Percentiles rank a stretch among this genome's conserved stretches.
Conservation (phyloP, 2,113 vertebrate species). For the Capreolus pygargus region DNA sequence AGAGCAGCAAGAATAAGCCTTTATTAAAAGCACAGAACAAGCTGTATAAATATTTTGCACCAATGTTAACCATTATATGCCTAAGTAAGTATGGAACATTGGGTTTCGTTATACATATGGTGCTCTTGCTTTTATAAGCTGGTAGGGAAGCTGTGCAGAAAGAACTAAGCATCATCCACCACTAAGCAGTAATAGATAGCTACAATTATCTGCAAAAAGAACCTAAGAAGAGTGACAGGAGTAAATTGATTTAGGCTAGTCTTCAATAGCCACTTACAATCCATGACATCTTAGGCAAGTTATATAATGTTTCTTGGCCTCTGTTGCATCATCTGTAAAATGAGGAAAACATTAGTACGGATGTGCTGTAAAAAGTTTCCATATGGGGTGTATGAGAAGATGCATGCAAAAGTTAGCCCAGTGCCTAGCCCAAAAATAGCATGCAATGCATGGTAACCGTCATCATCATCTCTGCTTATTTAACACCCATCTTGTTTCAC, state of each 20-base stretch:
- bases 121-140: not conserved
- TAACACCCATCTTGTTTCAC: not conserved
- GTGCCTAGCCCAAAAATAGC: not conserved
- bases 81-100: not conserved
- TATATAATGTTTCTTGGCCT: not conserved
- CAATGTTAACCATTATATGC: not conserved
- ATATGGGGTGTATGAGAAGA: not conserved
- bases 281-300: not conserved
- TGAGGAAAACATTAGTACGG: not conserved
- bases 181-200: not conserved
- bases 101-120: not conserved
- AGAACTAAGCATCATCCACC: not conserved
- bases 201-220: not conserved
- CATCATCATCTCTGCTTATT: not conserved
- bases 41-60: not conserved
- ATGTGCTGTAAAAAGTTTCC: not conserved
- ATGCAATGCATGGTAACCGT: accelerated
- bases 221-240: not conserved
- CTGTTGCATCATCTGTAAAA: not conserved
- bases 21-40: not conserved
- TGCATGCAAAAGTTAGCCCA: not conserved
- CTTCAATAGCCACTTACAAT: not conserved
- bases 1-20: not conserved
- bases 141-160: not conserved
- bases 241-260: not conserved